phyloP scores from a whole-genome alignment of 2,797 vertebrate species.

The Muscicapa comitata region DNA sequence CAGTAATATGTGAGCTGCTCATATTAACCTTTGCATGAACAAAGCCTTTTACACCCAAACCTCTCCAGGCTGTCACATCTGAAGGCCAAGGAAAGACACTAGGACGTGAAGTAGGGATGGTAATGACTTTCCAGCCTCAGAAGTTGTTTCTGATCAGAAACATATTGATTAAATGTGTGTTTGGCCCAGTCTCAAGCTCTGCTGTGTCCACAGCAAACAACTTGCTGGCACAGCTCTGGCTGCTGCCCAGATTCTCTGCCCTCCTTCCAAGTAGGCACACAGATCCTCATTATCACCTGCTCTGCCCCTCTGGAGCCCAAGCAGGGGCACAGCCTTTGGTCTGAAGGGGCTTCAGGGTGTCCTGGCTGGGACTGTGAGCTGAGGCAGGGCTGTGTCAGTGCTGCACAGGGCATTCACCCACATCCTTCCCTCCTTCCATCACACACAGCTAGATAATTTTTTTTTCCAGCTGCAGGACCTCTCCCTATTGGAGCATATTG shows the following conservation, averaged over 20 bases:
- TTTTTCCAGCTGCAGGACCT: background rate
- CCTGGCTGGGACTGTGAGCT: background rate
- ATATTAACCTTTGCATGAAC: conserved; percentile 27
- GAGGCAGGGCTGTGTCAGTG: background rate
- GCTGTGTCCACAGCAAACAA: conserved; percentile 31
- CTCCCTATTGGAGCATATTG: background rate
- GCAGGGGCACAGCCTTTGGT: background rate
- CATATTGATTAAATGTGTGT: conserved; percentile 45
- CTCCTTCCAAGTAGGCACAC: background rate
- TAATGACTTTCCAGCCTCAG: conserved; percentile 27
- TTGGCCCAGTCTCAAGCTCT: conserved; percentile 38
- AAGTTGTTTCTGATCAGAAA: conserved; percentile 28
- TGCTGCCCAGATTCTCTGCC: background rate
- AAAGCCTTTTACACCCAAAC: background rate
- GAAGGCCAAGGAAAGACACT: conserved; percentile 23
- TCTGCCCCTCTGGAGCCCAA: background rate
- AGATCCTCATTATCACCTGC: background rate
- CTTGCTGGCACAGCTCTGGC: conserved; percentile 42
- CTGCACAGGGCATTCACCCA: background rate
- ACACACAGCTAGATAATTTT: accelerated
- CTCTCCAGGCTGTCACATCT: background rate
- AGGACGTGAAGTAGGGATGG: background rate
- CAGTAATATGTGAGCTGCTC: background rate
- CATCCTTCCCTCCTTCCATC: background rate
- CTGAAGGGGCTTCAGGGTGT: background rate